Evolutionary conservation across 2,888 invertebrate genomes (phyloP).

Genomic region (Tribolium freemani): DNA sequence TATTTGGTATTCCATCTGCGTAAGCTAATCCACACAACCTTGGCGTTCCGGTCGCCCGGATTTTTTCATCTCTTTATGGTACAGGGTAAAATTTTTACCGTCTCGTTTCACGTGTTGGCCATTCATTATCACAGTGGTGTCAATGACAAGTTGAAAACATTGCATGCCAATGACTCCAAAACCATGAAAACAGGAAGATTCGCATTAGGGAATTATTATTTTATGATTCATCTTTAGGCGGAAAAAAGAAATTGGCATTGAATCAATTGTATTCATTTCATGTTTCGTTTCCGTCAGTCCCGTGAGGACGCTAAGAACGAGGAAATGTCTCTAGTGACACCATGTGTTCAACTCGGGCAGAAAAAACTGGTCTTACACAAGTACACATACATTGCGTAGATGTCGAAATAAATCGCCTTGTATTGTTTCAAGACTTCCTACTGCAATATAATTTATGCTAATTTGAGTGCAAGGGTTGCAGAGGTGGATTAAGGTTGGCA

Average conservation of each 20-base stretch:
- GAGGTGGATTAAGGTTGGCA: too few species aligned
- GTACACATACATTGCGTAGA: neutral
- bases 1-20: conserved; percentile 26
- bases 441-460: conserved; percentile 6
- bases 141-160: conserved; percentile 15
- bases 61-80: conserved; percentile 33
- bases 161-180: conserved; percentile 1
- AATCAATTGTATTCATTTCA: conserved; percentile 13
- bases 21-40: conserved; percentile 33
- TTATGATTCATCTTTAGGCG: neutral
- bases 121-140: neutral
- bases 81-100: conserved; percentile 18
- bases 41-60: conserved; percentile 27
- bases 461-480: neutral
- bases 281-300: conserved; percentile 20
- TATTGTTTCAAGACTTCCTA: conserved; percentile 14
- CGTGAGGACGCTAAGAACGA: conserved; percentile 3
- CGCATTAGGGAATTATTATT: neutral
- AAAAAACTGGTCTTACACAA: conserved; percentile 8
- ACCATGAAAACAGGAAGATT: conserved; percentile 1
- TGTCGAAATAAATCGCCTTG: conserved; percentile 1
- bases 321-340: conserved; percentile 1
- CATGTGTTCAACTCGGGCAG: neutral
- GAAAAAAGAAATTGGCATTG: conserved; percentile 8
- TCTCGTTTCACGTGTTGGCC: conserved; percentile 13